These are phyloP conservation scores for Drosophila sechellia DNA, from an alignment of 1,140 invertebrate genomes.

Conservation along the genomic window DNA sequence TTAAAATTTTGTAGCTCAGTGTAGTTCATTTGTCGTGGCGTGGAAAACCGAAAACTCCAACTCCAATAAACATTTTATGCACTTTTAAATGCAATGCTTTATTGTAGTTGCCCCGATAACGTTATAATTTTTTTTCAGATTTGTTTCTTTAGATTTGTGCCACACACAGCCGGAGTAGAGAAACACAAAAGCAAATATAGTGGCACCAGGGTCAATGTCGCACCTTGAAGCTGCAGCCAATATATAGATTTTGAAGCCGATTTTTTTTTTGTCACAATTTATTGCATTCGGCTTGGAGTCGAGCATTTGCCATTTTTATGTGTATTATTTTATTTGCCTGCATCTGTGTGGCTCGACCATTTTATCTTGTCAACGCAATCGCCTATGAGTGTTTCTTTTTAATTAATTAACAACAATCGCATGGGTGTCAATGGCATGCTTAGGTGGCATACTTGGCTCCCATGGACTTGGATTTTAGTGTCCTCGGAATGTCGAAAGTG, in stretches of 20 bases:
- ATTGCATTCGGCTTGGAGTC: conserved; percentile 57
- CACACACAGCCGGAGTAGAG: conserved; percentile 48
- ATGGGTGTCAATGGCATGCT: conserved; percentile 73
- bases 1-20: conserved; percentile 32
- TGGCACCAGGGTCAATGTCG: conserved; percentile 71
- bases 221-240: conserved; percentile 69
- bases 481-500: conserved; percentile 39
- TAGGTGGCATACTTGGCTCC: conserved; percentile 37
- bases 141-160: conserved; percentile 54
- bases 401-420: conserved; percentile 78
- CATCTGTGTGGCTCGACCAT: conserved; percentile 50
- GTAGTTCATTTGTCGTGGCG: conserved; percentile 50
- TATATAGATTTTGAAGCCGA: conserved; percentile 57
- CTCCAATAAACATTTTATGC: conserved; percentile 72
- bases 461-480: conserved; percentile 29
- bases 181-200: conserved; percentile 29
- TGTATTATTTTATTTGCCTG: conserved; percentile 47
- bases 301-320: conserved; percentile 30
- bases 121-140: conserved; percentile 38
- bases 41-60: conserved; percentile 50
- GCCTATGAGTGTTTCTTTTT: conserved; percentile 71
- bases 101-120: conserved; percentile 55
- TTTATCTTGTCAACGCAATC: conserved; percentile 81
- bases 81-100: conserved; percentile 77
- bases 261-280: conserved; percentile 70